Evolutionary conservation across 2,888 invertebrate genomes (phyloP).

Genomic region (Leptopilina syphax): DNA sequence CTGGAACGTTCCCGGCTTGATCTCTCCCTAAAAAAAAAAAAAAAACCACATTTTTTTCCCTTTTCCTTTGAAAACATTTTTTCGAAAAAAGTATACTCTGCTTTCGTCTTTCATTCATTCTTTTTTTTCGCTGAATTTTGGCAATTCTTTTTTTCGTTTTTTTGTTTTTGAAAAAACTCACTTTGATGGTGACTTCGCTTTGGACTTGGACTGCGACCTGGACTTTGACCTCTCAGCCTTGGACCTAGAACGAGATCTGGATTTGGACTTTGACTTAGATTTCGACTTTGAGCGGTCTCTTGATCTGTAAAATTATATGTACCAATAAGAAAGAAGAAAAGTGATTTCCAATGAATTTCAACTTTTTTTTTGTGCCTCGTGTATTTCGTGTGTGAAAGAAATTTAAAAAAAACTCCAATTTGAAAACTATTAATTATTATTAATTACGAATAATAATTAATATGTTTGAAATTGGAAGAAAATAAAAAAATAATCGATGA

Average conservation of each 20-base stretch:
- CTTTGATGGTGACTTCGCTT: conserved; percentile 78
- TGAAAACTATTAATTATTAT: too few species aligned
- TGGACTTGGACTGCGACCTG: conserved; percentile 79
- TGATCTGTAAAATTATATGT: conserved; percentile 78
- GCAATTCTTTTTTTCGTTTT: background rate
- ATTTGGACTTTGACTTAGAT: conserved; percentile 82
- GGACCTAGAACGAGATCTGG: conserved; percentile 81
- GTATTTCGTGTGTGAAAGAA: conserved; percentile 22
- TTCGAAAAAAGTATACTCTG: background rate
- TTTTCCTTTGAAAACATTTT: background rate
- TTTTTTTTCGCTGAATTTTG: conserved; percentile 31
- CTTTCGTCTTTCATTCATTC: conserved; percentile 35
- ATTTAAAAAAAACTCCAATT: background rate
- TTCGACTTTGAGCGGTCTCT: conserved; percentile 83
- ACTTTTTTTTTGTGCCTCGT: conserved; percentile 40
- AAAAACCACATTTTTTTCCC: background rate
- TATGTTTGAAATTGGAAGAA: too few species aligned
- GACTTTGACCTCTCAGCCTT: conserved; percentile 79
- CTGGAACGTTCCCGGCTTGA: conserved; percentile 75
- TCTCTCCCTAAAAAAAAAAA: conserved; percentile 68
- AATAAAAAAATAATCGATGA: too few species aligned
- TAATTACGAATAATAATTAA: too few species aligned
- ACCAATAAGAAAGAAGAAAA: conserved; percentile 51
- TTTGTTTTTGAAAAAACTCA: conserved; percentile 67
- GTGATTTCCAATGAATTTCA: conserved; percentile 36